Evolutionary conservation across 2,113 vertebrate genomes (phyloP).

Genomic region (Ictidomys tridecemlineatus): DNA sequence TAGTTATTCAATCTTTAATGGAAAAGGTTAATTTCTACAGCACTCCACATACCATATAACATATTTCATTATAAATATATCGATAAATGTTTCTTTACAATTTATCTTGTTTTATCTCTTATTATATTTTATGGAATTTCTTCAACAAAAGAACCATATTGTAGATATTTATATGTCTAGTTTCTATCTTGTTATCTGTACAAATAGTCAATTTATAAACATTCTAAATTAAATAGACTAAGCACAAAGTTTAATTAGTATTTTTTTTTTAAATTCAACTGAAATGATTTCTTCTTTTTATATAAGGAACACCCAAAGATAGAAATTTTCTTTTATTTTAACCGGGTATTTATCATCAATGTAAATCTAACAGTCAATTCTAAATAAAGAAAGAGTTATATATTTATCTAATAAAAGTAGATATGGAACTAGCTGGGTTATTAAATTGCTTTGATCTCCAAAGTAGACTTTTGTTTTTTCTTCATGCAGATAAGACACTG

Average conservation of each 20-base stretch:
- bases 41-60: neutral
- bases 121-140: neutral
- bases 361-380: neutral
- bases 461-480: neutral
- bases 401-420: neutral
- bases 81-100: neutral
- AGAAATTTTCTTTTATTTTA: neutral
- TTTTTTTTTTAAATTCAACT: neutral
- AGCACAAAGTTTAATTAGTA: neutral
- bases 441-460: neutral
- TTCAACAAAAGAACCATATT: neutral
- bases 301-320: neutral
- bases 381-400: neutral
- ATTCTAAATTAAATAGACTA: neutral
- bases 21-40: neutral
- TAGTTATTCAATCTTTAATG: neutral
- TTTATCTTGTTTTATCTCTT: neutral
- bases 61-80: neutral
- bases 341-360: neutral
- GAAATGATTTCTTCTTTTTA: neutral
- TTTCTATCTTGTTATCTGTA: neutral
- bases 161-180: neutral
- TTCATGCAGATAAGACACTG: neutral
- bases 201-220: neutral
- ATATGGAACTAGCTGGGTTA: neutral